Evolutionary conservation across 2,888 invertebrate species (phyloP).

Genomic region (Erannis defoliaria): DNA sequence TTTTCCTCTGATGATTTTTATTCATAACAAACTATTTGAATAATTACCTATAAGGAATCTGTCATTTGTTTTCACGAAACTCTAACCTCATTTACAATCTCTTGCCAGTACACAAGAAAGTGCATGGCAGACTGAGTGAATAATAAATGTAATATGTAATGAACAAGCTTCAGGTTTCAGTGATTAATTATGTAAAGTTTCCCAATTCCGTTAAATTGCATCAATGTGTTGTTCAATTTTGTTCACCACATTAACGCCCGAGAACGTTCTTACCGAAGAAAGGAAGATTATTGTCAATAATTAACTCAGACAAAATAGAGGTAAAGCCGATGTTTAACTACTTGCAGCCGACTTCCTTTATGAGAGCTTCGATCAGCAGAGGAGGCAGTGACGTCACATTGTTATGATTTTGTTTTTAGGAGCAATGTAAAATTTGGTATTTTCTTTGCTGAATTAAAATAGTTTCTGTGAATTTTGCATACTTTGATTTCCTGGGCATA

Average conservation of each 20-base stretch:
- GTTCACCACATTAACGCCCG: background rate
- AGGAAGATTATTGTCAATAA: no score
- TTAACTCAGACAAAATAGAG: no score
- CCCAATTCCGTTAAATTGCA: slow-evolving; percentile 30
- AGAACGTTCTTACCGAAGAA: no score
- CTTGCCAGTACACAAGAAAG: slow-evolving; percentile 3
- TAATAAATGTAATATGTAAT: slow-evolving; percentile 37
- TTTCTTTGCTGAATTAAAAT: no score
- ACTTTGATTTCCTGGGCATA: no score
- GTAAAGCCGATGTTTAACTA: no score
- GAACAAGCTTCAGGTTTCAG: slow-evolving; percentile 43
- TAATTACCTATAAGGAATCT: background rate
- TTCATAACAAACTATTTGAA: background rate
- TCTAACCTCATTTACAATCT: background rate
- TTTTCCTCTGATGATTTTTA: background rate
- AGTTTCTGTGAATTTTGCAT: no score
- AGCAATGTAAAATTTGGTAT: no score
- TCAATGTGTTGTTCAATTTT: slow-evolving; percentile 36
- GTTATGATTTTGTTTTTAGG: no score
- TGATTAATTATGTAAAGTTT: slow-evolving; percentile 45
- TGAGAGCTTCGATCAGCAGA: no score
- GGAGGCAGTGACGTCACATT: no score
- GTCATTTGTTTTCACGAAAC: background rate
- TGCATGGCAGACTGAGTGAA: slow-evolving; percentile 26
- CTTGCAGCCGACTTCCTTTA: no score